These are phyloP conservation scores for Pseudobourletiella spinata DNA, from an alignment of 1,140 invertebrate genomes.

Conservation along the genomic window DNA sequence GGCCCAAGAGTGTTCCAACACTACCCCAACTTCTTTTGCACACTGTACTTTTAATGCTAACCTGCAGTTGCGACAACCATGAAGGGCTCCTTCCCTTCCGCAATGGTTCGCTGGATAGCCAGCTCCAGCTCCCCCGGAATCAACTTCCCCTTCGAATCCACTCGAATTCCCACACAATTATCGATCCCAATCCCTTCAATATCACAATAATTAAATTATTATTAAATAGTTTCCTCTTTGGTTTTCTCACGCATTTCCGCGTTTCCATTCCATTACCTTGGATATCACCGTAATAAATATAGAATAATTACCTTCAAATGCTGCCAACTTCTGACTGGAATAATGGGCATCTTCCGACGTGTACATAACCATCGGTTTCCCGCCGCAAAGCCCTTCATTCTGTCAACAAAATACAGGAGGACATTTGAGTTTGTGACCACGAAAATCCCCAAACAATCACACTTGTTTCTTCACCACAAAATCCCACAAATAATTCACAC, in stretches of 20 bases:
- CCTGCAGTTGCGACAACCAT: conserved; percentile 87
- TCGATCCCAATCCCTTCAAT: conserved; percentile 67
- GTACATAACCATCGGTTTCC: conserved; percentile 62
- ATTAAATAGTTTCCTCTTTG: no score
- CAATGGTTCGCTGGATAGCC: conserved; percentile 56
- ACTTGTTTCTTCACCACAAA: background rate
- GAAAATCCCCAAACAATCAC: background rate
- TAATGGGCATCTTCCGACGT: conserved; percentile 90
- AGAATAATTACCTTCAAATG: conserved; percentile 50
- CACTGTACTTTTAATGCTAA: no score
- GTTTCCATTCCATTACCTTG: no score
- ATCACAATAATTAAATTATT: no score
- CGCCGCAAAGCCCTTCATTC: conserved; percentile 55
- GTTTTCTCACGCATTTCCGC: no score
- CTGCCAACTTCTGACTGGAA: conserved; percentile 77
- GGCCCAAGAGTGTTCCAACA: no score
- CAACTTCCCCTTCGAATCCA: conserved; percentile 71
- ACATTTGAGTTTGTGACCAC: background rate
- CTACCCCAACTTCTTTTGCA: no score
- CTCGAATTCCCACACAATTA: conserved; percentile 63
- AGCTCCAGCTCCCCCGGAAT: conserved; percentile 56
- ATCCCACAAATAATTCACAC: background rate
- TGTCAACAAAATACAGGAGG: background rate
- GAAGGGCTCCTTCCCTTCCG: conserved; percentile 62
- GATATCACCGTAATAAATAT: no score